Evolutionary conservation across 2,113 vertebrate genomes (phyloP).

Genomic region (Sylvietta virens): DNA sequence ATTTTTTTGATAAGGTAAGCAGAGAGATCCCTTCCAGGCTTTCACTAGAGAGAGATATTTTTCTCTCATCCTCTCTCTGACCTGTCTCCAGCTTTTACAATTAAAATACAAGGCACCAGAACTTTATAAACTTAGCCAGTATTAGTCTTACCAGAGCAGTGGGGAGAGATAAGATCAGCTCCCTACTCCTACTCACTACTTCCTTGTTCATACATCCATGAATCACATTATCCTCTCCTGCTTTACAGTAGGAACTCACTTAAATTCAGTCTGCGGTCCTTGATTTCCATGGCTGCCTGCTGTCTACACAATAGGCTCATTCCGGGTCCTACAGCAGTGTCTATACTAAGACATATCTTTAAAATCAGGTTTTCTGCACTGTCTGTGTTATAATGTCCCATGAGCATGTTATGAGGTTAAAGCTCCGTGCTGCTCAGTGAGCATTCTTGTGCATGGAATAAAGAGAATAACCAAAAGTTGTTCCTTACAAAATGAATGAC

Average conservation of each 20-base stretch:
- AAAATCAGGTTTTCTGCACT: neutral
- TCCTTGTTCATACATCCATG: slow-evolving; percentile 9
- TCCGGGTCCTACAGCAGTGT: neutral
- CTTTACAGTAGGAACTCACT: neutral
- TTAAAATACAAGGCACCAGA: neutral
- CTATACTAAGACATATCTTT: neutral
- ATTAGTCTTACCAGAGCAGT: neutral
- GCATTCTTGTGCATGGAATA: neutral
- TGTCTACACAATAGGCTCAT: neutral
- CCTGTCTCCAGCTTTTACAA: slow-evolving; percentile 24
- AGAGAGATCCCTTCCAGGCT: slow-evolving; percentile 34
- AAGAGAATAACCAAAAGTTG: neutral
- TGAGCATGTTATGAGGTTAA: neutral
- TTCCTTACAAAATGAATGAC: neutral
- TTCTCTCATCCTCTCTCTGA: slow-evolving; percentile 45
- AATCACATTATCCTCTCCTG: neutral
- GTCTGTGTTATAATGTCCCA: neutral
- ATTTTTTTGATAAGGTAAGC: slow-evolving; percentile 41
- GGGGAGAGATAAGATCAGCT: slow-evolving; percentile 30
- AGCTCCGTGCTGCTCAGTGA: neutral
- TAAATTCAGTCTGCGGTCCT: neutral
- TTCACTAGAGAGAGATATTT: slow-evolving; percentile 23
- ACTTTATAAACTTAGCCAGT: neutral
- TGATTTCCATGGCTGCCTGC: neutral
- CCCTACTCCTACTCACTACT: slow-evolving; percentile 21